Evolutionary conservation across 1,140 invertebrate species (phyloP), one percentile per base, ranked within the genome.

Genomic region (Asbolus verrucosus): DNA sequence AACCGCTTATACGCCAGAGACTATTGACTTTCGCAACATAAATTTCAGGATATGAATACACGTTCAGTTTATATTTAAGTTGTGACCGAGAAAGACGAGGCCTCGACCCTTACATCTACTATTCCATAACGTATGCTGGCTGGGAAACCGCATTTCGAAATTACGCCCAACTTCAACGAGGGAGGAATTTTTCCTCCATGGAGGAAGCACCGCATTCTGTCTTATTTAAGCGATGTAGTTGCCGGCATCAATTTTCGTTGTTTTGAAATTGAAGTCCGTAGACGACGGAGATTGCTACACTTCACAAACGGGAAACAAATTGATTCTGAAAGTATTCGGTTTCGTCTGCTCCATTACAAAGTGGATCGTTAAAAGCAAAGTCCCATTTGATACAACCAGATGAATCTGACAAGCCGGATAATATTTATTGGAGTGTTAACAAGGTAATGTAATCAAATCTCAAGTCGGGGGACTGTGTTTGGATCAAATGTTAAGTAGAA

Each of bases 21-120:
- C 46, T 54, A 54, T 54, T 54, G 46, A 54, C 46, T 54, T 54
- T 54, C 46, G 46, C 46, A 54, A 54, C 46, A 54, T 54, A 54
- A 54, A 54, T 54, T 54, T 54, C 21, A 54, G 46, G 46, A 54
- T 54, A 54, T 54, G 46, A 54, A 54, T 54, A 54, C 46, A 21
- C 43, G 43, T 50, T 50, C 43, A 18, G 43, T 50, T 50, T 36
- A 36, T 36, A 36, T 36, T 36, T 50, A 54, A 54, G 46, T 54
- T 54, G 46, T 54, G 46, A 54, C 46, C 46, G 43, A 50, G 43
- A 14, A 36, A 50, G 43, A 50, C 43, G 43, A 21, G 11, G 33
- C 11, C 33, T 11, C 33, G 33, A 36, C 33, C 33, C 33, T 11
- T 27, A 27, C 24, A 8, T 27, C 24, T 27, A 27, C 24, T 8